Conservation (phyloP, 2,888 invertebrate species). For the Lacanobia oleracea region DNA sequence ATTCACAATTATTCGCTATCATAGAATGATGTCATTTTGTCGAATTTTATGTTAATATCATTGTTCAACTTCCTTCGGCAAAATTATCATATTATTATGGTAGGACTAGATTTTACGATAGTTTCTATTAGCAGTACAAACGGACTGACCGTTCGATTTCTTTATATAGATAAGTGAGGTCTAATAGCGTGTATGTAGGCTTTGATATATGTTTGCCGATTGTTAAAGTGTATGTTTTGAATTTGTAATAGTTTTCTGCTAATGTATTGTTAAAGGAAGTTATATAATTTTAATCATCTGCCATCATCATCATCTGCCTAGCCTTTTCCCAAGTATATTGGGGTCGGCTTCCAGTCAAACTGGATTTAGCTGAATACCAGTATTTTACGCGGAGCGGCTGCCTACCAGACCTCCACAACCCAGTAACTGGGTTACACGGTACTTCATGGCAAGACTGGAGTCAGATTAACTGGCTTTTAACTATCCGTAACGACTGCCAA, state of each 20-base stretch:
- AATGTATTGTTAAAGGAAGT: background rate
- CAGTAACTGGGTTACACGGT: no score
- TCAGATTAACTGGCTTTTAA: no score
- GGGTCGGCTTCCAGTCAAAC: no score
- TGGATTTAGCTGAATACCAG: no score
- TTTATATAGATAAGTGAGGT: conserved; percentile 40
- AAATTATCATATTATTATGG: conserved; percentile 54
- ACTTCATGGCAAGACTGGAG: no score
- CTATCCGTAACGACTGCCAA: no score
- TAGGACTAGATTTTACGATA: conserved; percentile 53
- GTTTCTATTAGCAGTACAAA: conserved; percentile 33
- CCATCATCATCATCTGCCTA: no score
- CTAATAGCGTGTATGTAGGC: background rate
- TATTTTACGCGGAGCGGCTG: no score
- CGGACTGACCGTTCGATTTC: conserved; percentile 38
- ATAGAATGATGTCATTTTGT: conserved; percentile 46
- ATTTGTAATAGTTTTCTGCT: background rate
- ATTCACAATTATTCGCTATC: background rate
- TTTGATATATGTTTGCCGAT: conserved; percentile 31
- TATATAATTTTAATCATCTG: no score
- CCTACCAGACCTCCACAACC: no score
- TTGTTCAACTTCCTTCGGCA: conserved; percentile 44
- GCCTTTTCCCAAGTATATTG: no score
- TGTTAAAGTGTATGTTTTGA: conserved; percentile 6
- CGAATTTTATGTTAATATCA: conserved; percentile 37